These are phyloP conservation scores for Hermodice carunculata DNA, from an alignment of 2,888 invertebrate genomes.

Conservation along the genomic window DNA sequence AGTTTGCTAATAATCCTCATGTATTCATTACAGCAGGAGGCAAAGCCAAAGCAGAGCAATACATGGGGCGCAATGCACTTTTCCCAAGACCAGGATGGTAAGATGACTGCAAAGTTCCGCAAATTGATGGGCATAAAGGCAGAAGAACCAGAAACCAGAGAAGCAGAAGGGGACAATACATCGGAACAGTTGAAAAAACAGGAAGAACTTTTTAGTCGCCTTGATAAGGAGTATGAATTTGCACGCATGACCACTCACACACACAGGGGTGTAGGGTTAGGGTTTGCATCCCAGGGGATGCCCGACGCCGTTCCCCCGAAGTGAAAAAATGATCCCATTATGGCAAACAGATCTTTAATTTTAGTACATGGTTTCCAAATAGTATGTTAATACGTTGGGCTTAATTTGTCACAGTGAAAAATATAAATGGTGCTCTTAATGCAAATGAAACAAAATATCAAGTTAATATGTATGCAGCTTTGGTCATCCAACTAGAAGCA, in stretches of 20 bases:
- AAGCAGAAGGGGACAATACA: conserved; percentile 50
- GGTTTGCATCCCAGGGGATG: conserved; percentile 68
- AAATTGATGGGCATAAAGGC: conserved; percentile 85
- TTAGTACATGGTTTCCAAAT: too few species aligned
- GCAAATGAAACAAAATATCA: too few species aligned
- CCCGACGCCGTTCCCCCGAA: too few species aligned
- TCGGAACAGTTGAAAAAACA: conserved; percentile 55
- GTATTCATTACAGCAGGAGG: conserved; percentile 20
- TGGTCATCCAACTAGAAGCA: too few species aligned
- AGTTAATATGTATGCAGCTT: too few species aligned
- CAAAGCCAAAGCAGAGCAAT: neutral
- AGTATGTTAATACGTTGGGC: too few species aligned
- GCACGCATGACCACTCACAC: conserved; percentile 96
- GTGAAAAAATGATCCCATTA: too few species aligned
- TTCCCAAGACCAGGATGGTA: conserved; percentile 91
- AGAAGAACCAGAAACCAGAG: conserved; percentile 45
- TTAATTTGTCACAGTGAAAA: too few species aligned
- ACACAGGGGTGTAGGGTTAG: conserved; percentile 79
- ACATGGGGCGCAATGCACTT: conserved; percentile 77
- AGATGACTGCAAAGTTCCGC: conserved; percentile 94
- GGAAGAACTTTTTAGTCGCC: conserved; percentile 86
- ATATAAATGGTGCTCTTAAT: too few species aligned
- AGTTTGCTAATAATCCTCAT: too few species aligned
- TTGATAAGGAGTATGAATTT: conserved; percentile 97
- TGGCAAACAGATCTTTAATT: too few species aligned